Evolutionary conservation across 2,888 invertebrate genomes (phyloP).

Genomic region (Neocrepidodera transversa): DNA sequence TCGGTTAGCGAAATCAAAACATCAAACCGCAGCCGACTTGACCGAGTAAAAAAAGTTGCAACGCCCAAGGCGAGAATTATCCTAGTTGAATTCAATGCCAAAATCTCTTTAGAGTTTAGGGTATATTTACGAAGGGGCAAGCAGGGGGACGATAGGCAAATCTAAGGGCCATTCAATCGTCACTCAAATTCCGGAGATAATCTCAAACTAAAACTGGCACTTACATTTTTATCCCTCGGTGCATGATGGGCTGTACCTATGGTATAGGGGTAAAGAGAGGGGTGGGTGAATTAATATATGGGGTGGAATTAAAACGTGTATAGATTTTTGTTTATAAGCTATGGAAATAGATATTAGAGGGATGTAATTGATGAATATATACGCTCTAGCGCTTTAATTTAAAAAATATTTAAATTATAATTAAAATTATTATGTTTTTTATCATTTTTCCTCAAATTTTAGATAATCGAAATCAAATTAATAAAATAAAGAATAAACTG

Average conservation of each 20-base stretch:
- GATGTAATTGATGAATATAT: no score
- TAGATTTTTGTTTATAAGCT: slow-evolving; percentile 16
- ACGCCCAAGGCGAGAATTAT: slow-evolving; percentile 43
- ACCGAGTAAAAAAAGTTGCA: slow-evolving; percentile 42
- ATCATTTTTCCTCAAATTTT: no score
- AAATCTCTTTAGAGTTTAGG: slow-evolving; percentile 19
- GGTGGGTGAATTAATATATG: slow-evolving; percentile 14
- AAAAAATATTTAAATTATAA: no score
- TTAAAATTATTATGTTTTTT: no score
- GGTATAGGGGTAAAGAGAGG: slow-evolving; percentile 11
- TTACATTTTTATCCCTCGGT: slow-evolving; percentile 29
- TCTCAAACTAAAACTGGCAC: slow-evolving; percentile 48
- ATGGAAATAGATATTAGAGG: no score
- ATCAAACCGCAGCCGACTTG: slow-evolving; percentile 43
- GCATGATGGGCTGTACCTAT: slow-evolving; percentile 14
- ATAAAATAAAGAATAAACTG: no score
- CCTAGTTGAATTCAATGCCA: slow-evolving; percentile 15
- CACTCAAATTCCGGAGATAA: slow-evolving; percentile 48
- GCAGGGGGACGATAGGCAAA: slow-evolving; percentile 36
- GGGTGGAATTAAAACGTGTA: slow-evolving; percentile 24
- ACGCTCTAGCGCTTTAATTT: no score
- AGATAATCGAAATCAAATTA: no score
- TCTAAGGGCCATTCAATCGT: slow-evolving; percentile 44
- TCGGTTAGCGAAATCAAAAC: slow-evolving; percentile 43
- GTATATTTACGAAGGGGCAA: slow-evolving; percentile 4